phyloP scores from a whole-genome alignment of 2,113 vertebrate species.

The Psophia crepitans region DNA sequence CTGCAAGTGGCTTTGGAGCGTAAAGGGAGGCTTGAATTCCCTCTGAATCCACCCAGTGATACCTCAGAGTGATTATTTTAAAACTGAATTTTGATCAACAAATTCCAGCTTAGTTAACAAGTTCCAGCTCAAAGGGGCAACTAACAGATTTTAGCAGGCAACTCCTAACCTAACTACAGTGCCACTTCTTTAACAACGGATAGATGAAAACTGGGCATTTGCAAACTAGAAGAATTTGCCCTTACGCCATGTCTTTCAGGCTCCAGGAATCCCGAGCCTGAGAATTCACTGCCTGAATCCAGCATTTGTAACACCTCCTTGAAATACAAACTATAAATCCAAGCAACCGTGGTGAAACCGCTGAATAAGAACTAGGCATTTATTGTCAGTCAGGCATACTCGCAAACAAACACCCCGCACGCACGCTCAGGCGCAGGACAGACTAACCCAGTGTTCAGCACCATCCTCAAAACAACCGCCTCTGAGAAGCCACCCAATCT shows the following conservation, averaged over 20 bases:
- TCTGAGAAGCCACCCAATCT: neutral
- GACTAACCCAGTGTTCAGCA: neutral
- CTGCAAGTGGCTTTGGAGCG: neutral
- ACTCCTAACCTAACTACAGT: neutral
- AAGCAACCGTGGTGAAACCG: constrained; percentile 10
- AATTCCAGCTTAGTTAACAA: neutral
- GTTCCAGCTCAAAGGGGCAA: neutral
- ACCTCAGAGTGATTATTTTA: neutral
- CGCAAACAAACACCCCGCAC: neutral
- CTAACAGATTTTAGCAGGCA: neutral
- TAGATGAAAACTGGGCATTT: neutral
- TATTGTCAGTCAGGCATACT: neutral
- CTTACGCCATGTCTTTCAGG: neutral
- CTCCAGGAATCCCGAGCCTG: neutral
- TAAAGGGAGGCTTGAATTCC: neutral
- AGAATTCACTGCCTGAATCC: neutral
- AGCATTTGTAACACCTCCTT: neutral
- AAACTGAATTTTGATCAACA: neutral
- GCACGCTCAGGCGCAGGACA: neutral
- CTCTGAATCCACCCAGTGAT: neutral
- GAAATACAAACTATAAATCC: constrained; percentile 21
- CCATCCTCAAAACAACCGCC: neutral
- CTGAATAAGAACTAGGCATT: neutral
- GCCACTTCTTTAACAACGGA: neutral
- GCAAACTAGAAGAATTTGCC: neutral